phyloP scores from a whole-genome alignment of 2,113 vertebrate genomes.

The Myodes glareolus region DNA sequence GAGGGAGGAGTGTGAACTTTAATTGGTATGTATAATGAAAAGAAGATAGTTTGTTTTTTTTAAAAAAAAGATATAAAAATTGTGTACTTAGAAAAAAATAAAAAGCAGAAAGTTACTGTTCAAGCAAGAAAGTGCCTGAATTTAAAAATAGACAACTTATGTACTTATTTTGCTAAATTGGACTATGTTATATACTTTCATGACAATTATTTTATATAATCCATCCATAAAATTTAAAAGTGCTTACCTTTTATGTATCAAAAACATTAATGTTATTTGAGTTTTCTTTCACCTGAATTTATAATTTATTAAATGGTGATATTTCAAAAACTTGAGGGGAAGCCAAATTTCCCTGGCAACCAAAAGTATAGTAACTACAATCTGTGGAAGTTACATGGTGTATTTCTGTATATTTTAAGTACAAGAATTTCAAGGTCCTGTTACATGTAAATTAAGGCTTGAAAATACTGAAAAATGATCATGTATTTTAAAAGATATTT shows the following conservation, averaged over 20 bases:
- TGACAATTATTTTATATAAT: neutral
- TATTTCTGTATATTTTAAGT: neutral
- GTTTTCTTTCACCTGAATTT: neutral
- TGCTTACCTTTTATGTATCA: rapidly evolving
- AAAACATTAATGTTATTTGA: neutral
- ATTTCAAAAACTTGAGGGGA: neutral
- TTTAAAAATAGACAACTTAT: neutral
- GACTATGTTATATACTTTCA: neutral
- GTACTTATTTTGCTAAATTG: neutral
- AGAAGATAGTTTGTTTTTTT: too few relatives aligned
- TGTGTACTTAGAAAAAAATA: too few relatives aligned
- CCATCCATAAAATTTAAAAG: neutral
- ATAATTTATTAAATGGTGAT: neutral
- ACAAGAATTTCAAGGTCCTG: neutral
- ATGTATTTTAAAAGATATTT: neutral
- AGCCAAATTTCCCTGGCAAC: neutral
- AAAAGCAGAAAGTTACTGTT: neutral
- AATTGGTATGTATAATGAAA: too few relatives aligned
- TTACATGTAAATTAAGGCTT: neutral
- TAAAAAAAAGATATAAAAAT: too few relatives aligned
- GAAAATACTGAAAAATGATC: neutral
- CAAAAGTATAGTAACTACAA: neutral
- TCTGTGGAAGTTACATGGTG: neutral
- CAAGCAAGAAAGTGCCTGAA: neutral
- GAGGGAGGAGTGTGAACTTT: too few relatives aligned